Evolutionary conservation across 2,888 invertebrate species (phyloP).

Genomic region (Hemithea aestivaria): DNA sequence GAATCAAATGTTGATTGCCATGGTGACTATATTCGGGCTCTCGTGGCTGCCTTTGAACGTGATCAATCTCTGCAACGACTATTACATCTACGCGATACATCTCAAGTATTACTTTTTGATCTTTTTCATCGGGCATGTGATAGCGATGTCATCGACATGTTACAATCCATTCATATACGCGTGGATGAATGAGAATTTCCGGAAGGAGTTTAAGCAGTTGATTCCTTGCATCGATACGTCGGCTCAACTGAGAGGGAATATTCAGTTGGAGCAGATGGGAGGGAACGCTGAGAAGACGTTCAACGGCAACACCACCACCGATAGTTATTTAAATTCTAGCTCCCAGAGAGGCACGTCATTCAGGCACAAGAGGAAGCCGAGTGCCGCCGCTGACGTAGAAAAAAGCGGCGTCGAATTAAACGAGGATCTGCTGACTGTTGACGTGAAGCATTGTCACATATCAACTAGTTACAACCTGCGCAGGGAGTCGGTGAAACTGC

Average conservation of each 20-base stretch:
- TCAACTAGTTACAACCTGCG: conserved; percentile 71
- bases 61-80: conserved; percentile 91
- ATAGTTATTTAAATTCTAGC: conserved; percentile 80
- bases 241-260: conserved; percentile 54
- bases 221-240: conserved; percentile 82
- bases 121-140: conserved; percentile 93
- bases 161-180: conserved; percentile 98
- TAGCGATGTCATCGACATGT: conserved; percentile 97
- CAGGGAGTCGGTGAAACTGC: conserved; percentile 67
- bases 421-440: conserved; percentile 64
- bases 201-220: conserved; percentile 93
- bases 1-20: conserved; percentile 97
- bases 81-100: conserved; percentile 84
- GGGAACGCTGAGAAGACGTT: conserved; percentile 84
- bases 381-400: conserved; percentile 81
- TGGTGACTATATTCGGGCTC: conserved; percentile 97
- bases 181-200: conserved; percentile 97
- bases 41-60: conserved; percentile 97
- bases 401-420: conserved; percentile 73
- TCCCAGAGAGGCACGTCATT: conserved; percentile 75
- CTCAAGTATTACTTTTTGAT: conserved; percentile 92
- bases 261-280: conserved; percentile 72
- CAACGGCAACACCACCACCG: conserved; percentile 87
- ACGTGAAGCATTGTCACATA: conserved; percentile 73
- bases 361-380: conserved; percentile 75